phyloP scores from a whole-genome alignment of 2,113 vertebrate genomes.

The Lathamus discolor region DNA sequence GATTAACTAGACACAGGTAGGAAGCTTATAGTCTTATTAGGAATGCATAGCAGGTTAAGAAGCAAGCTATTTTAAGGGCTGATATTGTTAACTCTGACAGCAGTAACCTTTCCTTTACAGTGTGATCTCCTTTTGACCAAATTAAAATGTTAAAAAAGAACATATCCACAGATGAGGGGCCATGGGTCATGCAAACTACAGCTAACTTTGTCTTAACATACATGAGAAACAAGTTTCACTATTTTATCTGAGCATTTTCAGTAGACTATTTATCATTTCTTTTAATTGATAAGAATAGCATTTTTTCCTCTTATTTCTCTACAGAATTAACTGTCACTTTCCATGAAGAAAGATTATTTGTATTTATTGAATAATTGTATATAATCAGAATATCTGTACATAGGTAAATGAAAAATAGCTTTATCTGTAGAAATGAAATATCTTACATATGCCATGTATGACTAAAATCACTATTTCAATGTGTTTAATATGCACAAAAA shows the following conservation, averaged over 20 bases:
- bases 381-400: background rate
- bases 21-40: background rate
- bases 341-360: background rate
- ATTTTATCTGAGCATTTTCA: background rate
- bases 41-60: background rate
- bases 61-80: background rate
- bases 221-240: background rate
- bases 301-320: background rate
- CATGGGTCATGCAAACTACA: background rate
- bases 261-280: background rate
- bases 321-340: background rate
- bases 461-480: background rate
- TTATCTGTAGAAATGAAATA: background rate
- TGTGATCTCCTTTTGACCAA: background rate
- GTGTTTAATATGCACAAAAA: background rate
- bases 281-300: background rate
- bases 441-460: background rate
- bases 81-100: background rate
- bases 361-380: background rate
- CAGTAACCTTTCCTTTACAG: background rate
- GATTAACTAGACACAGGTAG: background rate
- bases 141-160: background rate
- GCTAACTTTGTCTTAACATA: background rate
- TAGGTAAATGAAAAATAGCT: background rate
- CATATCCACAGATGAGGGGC: background rate